phyloP scores from a whole-genome alignment of 2,113 vertebrate species.

The Psilopsiagon aymara region DNA sequence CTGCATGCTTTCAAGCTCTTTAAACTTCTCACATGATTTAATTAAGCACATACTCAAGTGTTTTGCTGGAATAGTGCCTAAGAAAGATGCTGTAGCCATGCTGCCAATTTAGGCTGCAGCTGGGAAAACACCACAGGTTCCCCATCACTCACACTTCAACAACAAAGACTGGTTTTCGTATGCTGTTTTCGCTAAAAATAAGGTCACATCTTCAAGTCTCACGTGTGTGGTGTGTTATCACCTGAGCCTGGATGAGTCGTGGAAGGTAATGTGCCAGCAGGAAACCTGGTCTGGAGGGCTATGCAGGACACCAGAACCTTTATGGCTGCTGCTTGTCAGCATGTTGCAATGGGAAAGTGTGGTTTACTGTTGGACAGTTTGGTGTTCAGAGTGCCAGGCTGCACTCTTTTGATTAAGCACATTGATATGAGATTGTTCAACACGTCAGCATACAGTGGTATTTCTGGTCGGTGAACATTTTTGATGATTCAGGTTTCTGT shows the following conservation, averaged over 20 bases:
- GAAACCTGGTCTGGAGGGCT: not conserved
- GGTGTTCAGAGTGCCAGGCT: not conserved
- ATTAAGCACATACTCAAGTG: conserved; percentile 21
- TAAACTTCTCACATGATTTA: conserved; percentile 26
- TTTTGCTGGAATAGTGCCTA: conserved; percentile 23
- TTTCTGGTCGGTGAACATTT: not conserved
- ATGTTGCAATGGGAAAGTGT: fast-evolving
- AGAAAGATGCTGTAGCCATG: not conserved
- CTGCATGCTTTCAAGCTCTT: not conserved
- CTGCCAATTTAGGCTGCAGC: not conserved
- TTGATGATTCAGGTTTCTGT: not conserved
- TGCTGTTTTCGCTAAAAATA: not conserved
- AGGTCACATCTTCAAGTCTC: not conserved
- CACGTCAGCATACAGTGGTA: not conserved
- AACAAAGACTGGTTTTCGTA: not conserved
- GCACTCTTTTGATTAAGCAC: not conserved
- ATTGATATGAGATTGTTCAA: not conserved
- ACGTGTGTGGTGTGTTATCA: fast-evolving
- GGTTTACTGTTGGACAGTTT: not conserved
- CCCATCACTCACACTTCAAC: not conserved
- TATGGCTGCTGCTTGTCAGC: not conserved
- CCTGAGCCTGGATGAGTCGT: not conserved
- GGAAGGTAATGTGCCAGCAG: not conserved
- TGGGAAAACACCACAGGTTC: not conserved
- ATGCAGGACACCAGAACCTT: fast-evolving